These are phyloP conservation scores for Fukomys damarensis DNA, from an alignment of 2,113 vertebrate genomes.

Conservation along the genomic window DNA sequence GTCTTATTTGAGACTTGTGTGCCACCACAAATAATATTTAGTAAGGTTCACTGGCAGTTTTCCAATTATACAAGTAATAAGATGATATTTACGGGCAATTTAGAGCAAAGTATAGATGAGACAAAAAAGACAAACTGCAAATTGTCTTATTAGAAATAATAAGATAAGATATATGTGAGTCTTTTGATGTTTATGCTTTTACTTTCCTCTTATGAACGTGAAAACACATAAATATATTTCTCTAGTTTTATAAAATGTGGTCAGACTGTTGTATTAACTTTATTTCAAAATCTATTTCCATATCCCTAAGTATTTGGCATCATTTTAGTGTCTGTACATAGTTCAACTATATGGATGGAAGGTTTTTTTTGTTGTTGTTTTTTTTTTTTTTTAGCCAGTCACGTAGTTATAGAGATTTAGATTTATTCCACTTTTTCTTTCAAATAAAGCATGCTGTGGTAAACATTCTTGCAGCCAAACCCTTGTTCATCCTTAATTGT, in stretches of 20 bases:
- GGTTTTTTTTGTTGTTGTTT: background rate
- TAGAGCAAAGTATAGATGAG: background rate
- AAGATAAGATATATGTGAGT: no score
- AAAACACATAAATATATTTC: background rate
- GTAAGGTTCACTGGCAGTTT: background rate
- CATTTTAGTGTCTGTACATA: background rate
- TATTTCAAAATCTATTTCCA: background rate
- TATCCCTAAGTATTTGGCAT: conserved; percentile 12
- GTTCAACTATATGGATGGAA: background rate
- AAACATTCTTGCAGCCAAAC: background rate
- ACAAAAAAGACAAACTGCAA: background rate
- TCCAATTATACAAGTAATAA: background rate
- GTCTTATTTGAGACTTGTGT: background rate
- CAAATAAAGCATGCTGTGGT: background rate
- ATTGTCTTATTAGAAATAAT: conserved; percentile 23
- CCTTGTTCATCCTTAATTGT: background rate
- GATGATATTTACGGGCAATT: background rate
- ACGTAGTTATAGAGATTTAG: background rate
- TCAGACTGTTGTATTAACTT: conserved; percentile 37
- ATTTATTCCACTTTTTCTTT: conserved; percentile 6
- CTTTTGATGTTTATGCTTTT: background rate
- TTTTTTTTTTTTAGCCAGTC: background rate
- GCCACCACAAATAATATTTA: background rate
- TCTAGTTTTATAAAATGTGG: conserved; percentile 9
- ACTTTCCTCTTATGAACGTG: background rate